Evolutionary conservation across 2,888 invertebrate genomes (phyloP), one percentile per base, ranked within the genome.

Genomic region (Agrypnus murinus): DNA sequence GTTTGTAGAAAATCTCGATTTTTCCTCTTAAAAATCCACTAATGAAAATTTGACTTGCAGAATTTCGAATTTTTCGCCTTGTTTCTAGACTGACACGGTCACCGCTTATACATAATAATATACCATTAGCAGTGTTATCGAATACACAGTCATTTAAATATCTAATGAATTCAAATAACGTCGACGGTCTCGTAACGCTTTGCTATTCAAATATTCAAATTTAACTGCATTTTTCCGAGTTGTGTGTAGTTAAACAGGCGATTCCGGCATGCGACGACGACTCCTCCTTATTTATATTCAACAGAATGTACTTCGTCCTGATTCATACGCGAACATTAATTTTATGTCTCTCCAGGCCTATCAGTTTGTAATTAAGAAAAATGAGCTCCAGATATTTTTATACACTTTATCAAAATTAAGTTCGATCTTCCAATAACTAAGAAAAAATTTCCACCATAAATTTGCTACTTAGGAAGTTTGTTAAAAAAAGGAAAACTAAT

Each of bases 141-240:
- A 82, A 80, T 80, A 81, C 77, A 77, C 77, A 72, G 77, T 81
- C 78, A 82, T 82, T 82, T 82, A 81, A 83, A 82, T 83, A 82
- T 74, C 77, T 82, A 81, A 83, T 81, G 81, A 82, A 82, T 79
- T 79, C 80, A 76, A 80, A 80, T 80, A 77, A 73, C 74, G 73
- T 57, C 65, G 75, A 62, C 74, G 63, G 45, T 40, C 59, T 69
- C 70, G 46, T 48, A 70, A 72, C 70, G 73, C 70, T 75, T 77
- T 77, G 73, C 75, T 77, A 77, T 78, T 78, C 75, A 77, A 72
- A 71, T 76, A 76, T 75, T 76, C 75, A 75, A 78, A 78, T 76
- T 76, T 76, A 71, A 73, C 68, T 77, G 75, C 74, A 73, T 76
- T 77, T 76, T 77, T 75, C 74, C 69, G 71, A 69, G 73, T 75